A percentile compares a stretch with the other conserved stretches of the same genome.
These are phyloP conservation scores for Nerophis lumbriciformis DNA, from an alignment of 2,113 vertebrate species.

Conservation along the genomic window DNA sequence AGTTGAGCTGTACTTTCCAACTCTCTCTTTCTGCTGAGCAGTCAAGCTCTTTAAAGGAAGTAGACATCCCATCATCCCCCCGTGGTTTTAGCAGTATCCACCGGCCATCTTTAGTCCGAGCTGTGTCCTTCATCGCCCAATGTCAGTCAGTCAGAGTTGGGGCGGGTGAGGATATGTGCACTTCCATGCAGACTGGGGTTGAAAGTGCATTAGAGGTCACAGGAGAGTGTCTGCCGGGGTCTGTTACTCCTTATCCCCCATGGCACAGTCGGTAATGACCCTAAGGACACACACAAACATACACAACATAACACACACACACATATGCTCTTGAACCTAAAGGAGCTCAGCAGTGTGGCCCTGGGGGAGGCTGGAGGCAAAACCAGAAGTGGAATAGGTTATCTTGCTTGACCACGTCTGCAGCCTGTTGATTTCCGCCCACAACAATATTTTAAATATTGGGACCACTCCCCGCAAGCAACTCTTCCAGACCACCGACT, in stretches of 20 bases:
- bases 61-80: neutral
- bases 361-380: constrained; percentile 53
- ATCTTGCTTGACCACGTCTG: constrained; percentile 51
- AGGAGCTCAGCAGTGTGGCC: constrained; percentile 49
- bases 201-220: constrained; percentile 64
- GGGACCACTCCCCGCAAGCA: constrained; percentile 17
- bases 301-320: constrained; percentile 17
- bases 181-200: constrained; percentile 40
- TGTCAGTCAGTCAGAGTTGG: constrained; percentile 5
- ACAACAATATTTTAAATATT: constrained; percentile 13
- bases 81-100: neutral
- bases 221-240: constrained; percentile 32
- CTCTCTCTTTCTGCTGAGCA: constrained; percentile 14
- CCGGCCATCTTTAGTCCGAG: constrained; percentile 2
- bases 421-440: constrained; percentile 48
- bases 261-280: constrained; percentile 50
- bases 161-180: neutral
- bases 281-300: constrained; percentile 34
- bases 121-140: constrained; percentile 1
- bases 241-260: constrained; percentile 28
- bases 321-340: constrained; percentile 49
- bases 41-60: constrained; percentile 32
- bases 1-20: constrained; percentile 17
- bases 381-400: constrained; percentile 62
- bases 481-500: constrained; percentile 42